Base-by-base conservation (phyloP, 2,888 invertebrate genomes). In the Aleiodes leptofemur region DNA sequence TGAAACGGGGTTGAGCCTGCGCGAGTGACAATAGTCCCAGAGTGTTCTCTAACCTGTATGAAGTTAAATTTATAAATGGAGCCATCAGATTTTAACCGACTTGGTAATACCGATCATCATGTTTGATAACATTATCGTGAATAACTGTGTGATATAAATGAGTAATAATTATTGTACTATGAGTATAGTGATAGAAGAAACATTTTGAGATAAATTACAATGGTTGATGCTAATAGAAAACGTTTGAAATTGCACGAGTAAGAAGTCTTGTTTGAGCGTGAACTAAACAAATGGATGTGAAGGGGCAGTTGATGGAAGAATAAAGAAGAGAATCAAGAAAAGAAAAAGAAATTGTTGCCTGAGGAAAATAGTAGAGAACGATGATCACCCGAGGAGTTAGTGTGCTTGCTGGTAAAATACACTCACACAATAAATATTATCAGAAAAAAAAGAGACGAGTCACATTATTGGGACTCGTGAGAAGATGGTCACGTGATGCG, bases 321-420 rank as follows among this genome's bases (percentile, higher is more conserved):
- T 68, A 29, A 68, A 51, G 31, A 51, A 11, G 43, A 6, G 4
- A 16, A 43, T n/a, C 4, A 4, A 0, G 14, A 9, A 4, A 16
- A 16, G 16, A 43, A 43, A 48, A 38, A 48, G n/a, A 43, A 48
- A 64, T 23, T 23, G 6, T 48, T 48, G 16, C 16, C 8, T n/a
- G 34, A 38, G 64, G 31, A 57, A 14, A 0, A 29, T 43, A 7
- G 70, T 71, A 43, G 74, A 31, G 73, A 79, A 80, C 73, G 76
- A 80, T 80, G 80, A 77, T 81, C 76, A 73, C 70, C 43, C 76
- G 73, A 76, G 69, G 73, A 66, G 50, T 76, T 77, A 74, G 70
- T 74, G 74, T 29, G 73, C 56, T 74, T 73, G 74, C 51, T 73
- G 53, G 72, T 66, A 72, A 75, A 74, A 76, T 71, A 72, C 76